These are phyloP conservation scores for Phymastichus coffea DNA, from an alignment of 1,140 invertebrate species.

Conservation along the genomic window DNA sequence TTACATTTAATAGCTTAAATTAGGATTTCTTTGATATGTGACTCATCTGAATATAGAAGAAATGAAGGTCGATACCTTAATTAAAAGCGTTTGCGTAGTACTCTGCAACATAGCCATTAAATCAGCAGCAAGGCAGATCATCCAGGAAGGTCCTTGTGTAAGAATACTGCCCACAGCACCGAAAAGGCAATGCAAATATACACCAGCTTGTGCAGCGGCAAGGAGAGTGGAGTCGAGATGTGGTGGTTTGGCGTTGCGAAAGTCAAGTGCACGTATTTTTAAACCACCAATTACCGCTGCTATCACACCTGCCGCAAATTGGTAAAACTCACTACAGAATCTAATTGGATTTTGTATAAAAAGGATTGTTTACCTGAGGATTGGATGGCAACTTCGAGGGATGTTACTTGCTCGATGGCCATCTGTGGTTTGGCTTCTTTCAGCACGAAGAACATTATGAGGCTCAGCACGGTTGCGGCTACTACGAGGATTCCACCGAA, in stretches of 20 bases:
- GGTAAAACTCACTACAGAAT: not conserved
- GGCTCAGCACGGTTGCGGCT: slow-evolving; percentile 82
- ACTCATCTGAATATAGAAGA: too few species aligned
- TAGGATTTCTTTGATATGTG: too few species aligned
- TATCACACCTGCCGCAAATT: slow-evolving; percentile 45
- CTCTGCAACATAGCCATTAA: slow-evolving; percentile 61
- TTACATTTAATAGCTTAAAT: too few species aligned
- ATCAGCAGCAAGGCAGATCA: slow-evolving; percentile 62
- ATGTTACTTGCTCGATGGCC: slow-evolving; percentile 54
- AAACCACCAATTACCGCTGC: slow-evolving; percentile 48
- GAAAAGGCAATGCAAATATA: slow-evolving; percentile 87
- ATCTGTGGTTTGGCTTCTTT: slow-evolving; percentile 68
- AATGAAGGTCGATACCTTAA: too few species aligned
- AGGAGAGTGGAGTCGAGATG: slow-evolving; percentile 83
- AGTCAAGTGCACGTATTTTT: slow-evolving; percentile 48
- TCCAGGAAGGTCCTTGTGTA: slow-evolving; percentile 61
- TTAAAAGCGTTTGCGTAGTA: slow-evolving; percentile 77
- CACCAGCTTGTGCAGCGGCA: slow-evolving; percentile 82
- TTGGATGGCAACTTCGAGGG: slow-evolving; percentile 46
- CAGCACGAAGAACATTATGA: slow-evolving; percentile 89
- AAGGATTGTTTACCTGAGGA: too few species aligned
- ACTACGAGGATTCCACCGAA: slow-evolving; percentile 83
- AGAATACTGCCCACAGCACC: slow-evolving; percentile 79
- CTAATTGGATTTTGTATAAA: not conserved
- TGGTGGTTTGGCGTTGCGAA: slow-evolving; percentile 54